Evolutionary conservation across 1,140 invertebrate genomes (phyloP).

Genomic region (Hestina assimilis): DNA sequence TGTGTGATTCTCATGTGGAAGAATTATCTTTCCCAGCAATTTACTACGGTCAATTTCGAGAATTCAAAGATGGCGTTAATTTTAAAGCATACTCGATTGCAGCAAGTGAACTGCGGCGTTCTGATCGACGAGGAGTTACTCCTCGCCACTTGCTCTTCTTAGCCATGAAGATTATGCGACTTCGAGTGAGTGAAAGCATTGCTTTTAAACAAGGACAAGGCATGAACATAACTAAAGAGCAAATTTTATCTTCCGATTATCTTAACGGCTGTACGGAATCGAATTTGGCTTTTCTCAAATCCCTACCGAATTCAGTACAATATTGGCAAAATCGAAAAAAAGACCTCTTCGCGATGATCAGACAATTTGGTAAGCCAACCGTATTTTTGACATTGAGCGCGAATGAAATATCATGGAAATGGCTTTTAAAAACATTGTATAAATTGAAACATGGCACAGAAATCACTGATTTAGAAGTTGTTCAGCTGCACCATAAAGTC

Average conservation of each 20-base stretch:
- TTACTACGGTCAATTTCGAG: conserved; percentile 39
- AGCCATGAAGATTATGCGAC: conserved; percentile 41
- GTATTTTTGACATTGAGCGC: conserved; percentile 44
- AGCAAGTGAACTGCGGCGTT: conserved; percentile 40
- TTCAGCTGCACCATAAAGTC: too few relatives aligned
- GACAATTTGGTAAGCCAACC: conserved; percentile 50
- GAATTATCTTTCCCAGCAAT: conserved; percentile 47
- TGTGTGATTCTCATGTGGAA: conserved; percentile 42
- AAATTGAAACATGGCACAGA: too few relatives aligned
- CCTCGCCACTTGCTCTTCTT: conserved; percentile 46
- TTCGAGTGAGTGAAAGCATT: conserved; percentile 38
- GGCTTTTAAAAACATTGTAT: conserved; percentile 37
- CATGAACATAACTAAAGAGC: too few relatives aligned
- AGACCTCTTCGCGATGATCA: conserved; percentile 47
- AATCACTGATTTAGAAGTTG: too few relatives aligned
- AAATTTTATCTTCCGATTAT: conserved; percentile 20
- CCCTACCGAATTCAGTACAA: conserved; percentile 44
- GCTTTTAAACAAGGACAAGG: too few relatives aligned
- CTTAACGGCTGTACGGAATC: conserved; percentile 36
- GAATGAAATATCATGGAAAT: conserved; percentile 43
- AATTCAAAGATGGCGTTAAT: conserved; percentile 29
- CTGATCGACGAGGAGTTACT: conserved; percentile 41
- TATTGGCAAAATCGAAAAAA: conserved; percentile 47
- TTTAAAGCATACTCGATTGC: conserved; percentile 41
- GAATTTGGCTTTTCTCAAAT: conserved; percentile 41